Evolutionary conservation across 2,888 invertebrate species (phyloP), one percentile per base, ranked within the genome.

Genomic region (Hyppa rectilinea): DNA sequence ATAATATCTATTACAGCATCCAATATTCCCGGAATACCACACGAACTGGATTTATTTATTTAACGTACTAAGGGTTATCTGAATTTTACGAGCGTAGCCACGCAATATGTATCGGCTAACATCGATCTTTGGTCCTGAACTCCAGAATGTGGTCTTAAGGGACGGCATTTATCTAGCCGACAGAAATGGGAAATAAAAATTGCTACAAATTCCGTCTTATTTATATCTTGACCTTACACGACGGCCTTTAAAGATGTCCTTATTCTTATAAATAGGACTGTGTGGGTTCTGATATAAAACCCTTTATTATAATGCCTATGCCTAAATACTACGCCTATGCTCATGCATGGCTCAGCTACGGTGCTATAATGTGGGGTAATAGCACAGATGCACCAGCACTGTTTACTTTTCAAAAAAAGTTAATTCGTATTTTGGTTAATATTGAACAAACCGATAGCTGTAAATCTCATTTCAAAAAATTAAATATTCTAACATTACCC

Each of bases 71-170:
- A 63, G 62, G 53, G 61, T 56, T 71, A 68, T 65, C 59, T 82
- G 40, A 62, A 72, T 58, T 68, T 82, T 65, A 78, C 43, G 72
- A 68, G 59, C 59, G 56, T 52, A 68, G 59, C 69, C 56, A 50
- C 43, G 77, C 63, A 70, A 78, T 73, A 78, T 71, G 69, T 75
- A 80, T 80, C 53, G 72, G 40, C 47, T 49, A 23, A 60, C 70
- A 85, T 80, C 67, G 76, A 75, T 78, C 74, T 83, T 38, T 68
- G 60, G 63, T 58, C 49, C 71, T 53, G 43, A 75, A 65, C 62
- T 62, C 65, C 60, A 55, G 26, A 47, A 56, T 53, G 63, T 63
- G 58, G 56, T 49, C 73, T 67, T 82, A 55, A 66, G 79, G 78
- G 84, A 81, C 75, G 67, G 59, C 49, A 75, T 82, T 78, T 73